Base-by-base conservation (phyloP, 2,888 invertebrate species). In the Drosophila lacicola region DNA sequence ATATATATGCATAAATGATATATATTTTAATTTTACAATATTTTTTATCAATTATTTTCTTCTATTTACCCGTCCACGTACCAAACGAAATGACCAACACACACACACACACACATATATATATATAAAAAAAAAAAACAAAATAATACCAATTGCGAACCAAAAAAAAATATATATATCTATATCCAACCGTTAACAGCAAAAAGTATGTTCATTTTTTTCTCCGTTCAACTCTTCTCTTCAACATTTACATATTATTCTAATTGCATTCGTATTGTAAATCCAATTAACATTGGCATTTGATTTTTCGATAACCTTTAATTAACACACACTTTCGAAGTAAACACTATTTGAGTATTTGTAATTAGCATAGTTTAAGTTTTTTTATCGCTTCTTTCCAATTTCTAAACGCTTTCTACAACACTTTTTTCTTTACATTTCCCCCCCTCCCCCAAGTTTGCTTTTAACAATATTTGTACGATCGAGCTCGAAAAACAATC, bases 181-280 rank as follows among this genome's bases (percentile, higher is more conserved):
- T 36, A 71, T 63, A 62, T 70, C 34, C 58, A 63, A 83, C 68
- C 60, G 88, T 75, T 74, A 60, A 74, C 80, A 83, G 88, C 82
- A 85, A 89, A 82, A 85, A 89, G 89, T 85, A 85, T 79, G 89
- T 85, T 68, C n/a, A 69, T 11, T 72, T 77, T 71, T 62, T 51
- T 78, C 17, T 77, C 21, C 57, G 57, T 77, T 63, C 2, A 51
- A 66, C 63, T 46, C 17, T 46, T 74, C 57, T 46, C 25, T 19
- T 10, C 42, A 63, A 61, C 37, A 45, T 57, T 65, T 60, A n/a
- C 44, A 67, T 47, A 17, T 37, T 58, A 46, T 34, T 50, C 50
- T 25, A 25, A 44, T 36, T 33, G 61, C 61, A 78, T 67, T 72
- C 53, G 66, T 71, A 66, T 41, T 67, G 51, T 72, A 60, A 50